Conservation (phyloP, 2,797 vertebrate genomes). For the Clarias platycephalus region DNA sequence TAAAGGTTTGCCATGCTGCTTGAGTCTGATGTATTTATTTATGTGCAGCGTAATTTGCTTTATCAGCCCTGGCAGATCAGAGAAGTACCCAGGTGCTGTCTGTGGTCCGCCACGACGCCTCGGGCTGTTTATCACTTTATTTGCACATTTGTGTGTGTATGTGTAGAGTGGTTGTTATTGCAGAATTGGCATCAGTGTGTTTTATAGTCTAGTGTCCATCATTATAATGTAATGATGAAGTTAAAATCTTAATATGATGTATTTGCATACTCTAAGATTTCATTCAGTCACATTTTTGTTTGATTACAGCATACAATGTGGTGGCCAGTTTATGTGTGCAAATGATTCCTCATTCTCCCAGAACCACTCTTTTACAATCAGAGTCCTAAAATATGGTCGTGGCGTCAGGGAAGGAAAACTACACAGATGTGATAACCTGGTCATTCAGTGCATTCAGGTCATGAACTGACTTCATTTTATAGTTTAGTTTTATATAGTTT, state of each 20-base stretch:
- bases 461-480: too few relatives aligned
- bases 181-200: background rate
- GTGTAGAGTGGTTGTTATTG: background rate
- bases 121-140: background rate
- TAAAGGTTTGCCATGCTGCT: background rate
- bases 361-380: too few relatives aligned
- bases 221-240: background rate
- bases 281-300: too few relatives aligned
- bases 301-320: too few relatives aligned
- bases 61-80: background rate
- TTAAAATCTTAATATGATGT: background rate
- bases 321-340: too few relatives aligned
- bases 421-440: too few relatives aligned
- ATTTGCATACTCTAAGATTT: too few relatives aligned
- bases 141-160: background rate
- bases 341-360: too few relatives aligned
- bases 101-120: background rate
- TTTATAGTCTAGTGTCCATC: background rate
- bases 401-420: too few relatives aligned
- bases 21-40: background rate
- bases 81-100: background rate
- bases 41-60: background rate
- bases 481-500: too few relatives aligned
- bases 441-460: too few relatives aligned
- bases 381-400: too few relatives aligned